Evolutionary conservation across 1,140 invertebrate species (phyloP), one percentile per base, ranked within the genome.

Genomic region (Trachymyrmex cornetzi): DNA sequence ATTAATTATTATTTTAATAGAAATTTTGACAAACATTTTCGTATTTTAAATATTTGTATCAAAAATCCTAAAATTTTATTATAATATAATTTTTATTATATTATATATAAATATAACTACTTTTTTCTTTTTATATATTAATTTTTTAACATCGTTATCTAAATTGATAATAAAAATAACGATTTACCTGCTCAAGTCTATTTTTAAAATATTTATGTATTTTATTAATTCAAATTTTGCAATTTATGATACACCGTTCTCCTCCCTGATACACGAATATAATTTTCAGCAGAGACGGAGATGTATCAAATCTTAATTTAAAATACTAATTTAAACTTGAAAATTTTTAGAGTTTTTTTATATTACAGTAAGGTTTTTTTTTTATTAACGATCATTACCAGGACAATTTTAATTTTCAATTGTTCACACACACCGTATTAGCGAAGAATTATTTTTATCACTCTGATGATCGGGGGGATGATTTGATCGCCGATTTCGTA

Each of bases 401-500:
- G 4, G 14, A 16, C 0, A 14, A 55, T 50, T 87, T 87, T 80
- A 81, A 90, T 91, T 91, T 85, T 87, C 72, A 77, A 81, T 82
- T 67, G 63, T 34, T 88, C 44, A 67, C 24, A 71, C 14, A n/a
- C 69, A 48, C 19, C 53, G n/a, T 24, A 34, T 38, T 48, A 22
- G 27, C 55, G 53, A 44, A 44, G 75, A 57, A 82, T 81, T 82
- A 77, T 86, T 91, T 92, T 93, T 92, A 93, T 92, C 87, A 82
- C 67, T 67, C 22, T 75, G 87, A 93, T 92, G 93, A 95, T 94
- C 91, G 88, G 69, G 86, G 86, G 89, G 91, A 93, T 93, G 94
- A 94, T 94, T 95, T 94, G 93, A 94, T 94, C 91, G 90, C 91
- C 91, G 88, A 93, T 94, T 90, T 87, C 82, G 92, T 94, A 93